Conservation (phyloP, 2,797 vertebrate species). For the Etheostoma nigrum region DNA sequence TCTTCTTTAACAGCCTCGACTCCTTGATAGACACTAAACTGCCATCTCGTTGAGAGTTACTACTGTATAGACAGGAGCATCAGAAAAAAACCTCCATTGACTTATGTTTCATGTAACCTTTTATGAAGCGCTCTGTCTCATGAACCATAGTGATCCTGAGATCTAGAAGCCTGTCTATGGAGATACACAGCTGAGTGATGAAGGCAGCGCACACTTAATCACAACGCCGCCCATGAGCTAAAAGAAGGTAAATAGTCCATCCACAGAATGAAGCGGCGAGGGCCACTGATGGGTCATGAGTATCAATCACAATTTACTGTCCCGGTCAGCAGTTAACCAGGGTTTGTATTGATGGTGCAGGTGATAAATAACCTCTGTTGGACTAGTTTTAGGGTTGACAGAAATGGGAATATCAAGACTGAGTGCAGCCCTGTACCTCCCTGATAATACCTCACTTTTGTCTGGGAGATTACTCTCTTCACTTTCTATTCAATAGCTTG, state of each 20-base stretch:
- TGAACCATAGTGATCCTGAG: slow-evolving; percentile 10
- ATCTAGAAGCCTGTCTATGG: not conserved
- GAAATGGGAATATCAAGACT: slow-evolving; percentile 43
- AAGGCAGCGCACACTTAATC: slow-evolving; percentile 45
- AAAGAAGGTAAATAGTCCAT: slow-evolving; percentile 43
- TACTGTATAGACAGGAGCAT: not conserved
- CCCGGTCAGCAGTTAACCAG: slow-evolving; percentile 72
- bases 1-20: not conserved
- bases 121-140: slow-evolving; percentile 5
- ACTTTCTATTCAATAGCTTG: slow-evolving; percentile 16
- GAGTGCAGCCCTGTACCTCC: slow-evolving; percentile 42
- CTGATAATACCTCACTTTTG: slow-evolving; percentile 27
- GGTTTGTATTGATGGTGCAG: slow-evolving; percentile 65
- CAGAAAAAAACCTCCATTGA: not conserved
- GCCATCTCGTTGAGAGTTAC: not conserved
- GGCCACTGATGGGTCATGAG: slow-evolving; percentile 51
- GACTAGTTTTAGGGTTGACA: slow-evolving; percentile 26
- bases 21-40: not conserved
- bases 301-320: slow-evolving; percentile 74
- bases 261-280: slow-evolving; percentile 52
- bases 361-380: slow-evolving; percentile 69
- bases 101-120: slow-evolving; percentile 9
- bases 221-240: slow-evolving; percentile 22
- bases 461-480: slow-evolving; percentile 25
- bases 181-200: slow-evolving; percentile 36